Evolutionary conservation across 2,888 invertebrate species (phyloP), one percentile per base, ranked within the genome.

Genomic region (Phlogophora meticulosa): DNA sequence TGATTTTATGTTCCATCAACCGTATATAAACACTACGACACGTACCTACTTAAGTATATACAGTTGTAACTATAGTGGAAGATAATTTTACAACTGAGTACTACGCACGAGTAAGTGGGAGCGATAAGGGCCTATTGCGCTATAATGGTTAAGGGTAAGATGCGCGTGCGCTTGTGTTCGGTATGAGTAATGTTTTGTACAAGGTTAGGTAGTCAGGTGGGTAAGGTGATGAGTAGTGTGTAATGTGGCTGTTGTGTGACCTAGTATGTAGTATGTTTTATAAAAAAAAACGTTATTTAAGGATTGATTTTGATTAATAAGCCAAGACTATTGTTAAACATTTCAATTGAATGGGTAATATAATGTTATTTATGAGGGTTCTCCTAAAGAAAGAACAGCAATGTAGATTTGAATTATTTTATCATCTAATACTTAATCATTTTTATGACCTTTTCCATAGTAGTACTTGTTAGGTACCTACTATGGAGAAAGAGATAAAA

Each of bases 11-110:
- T 28, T n/a, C n/a, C n/a, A n/a, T n/a, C n/a, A 40, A 40, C 17
- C 4, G 34, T 55, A 42, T 40, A 17, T 48, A 28, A 32, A 46
- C 22, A 68, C 13, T 28, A 56, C 24, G n/a, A 24, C 36, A 55
- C 43, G 42, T 4, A 42, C 11, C 11, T 69, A 67, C 43, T 11
- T 67, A 40, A 10, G 28, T 46, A 36, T 1, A 11, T 34, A 46
- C 11, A 42, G 48, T 60, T 60, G 56, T 57, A 74, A 48, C 48
- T 17, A 1, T 38, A 48, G 38, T n/a, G 56, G 46, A 74, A 76
- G 91, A 91, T 92, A 90, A 88, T 88, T 90, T 88, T 91, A 91
- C 91, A 86, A 90, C 88, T 74, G 80, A 57, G 70, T 78, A 84
- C 85, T 87, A 87, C 85, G 84, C 82, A 81, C 81, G 83, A 77